Base-by-base conservation (phyloP, 2,797 vertebrate species). In the Setipinna tenuifilis region DNA sequence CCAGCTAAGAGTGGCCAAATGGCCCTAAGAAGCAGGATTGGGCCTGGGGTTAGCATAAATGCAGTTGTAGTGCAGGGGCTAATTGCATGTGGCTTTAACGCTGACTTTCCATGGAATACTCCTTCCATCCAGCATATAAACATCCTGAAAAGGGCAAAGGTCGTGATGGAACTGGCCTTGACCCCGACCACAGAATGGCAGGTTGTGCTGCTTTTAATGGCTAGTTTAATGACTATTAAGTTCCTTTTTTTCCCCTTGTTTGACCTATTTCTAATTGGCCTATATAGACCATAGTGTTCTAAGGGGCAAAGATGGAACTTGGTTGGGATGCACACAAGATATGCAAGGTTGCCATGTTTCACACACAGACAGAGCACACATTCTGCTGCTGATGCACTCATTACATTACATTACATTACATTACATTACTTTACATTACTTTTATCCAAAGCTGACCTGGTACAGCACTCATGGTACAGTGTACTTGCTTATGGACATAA, bases 261-360 rank as follows among this genome's bases (percentile, higher is more conserved):
- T 78, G 71, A 7, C 71, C 71, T 78, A 78, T 78, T 78, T 78
- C 71, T 78, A 78, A 78, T 78, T 78, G 71, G 71, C 71, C 71
- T 44, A 78, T 21, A 44, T 78, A 44, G 31, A 78, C 71, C n/a
- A n/a, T 41, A 16, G 6, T 6, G 71, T 78, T 44, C 31, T 44
- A 1, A 78, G 61, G 61, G 23, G 61, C 61, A 7, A 11, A 75
- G 31, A 19, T 41, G 44, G 71, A 78, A 78, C 31, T 78, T 17
- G 71, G 71, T 21, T 78, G 6, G n/a, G n/a, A n/a, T n/a, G n/a
- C n/a, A n/a, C 2, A 78, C 31, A 44, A 31, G 35, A 78, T 41
- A 35, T 78, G 71, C 71, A 78, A 21, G 71, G 31, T 78, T 78
- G 31, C 17, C 71, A 78, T 78, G 21, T 78, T 41, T 3, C 50